Evolutionary conservation across 2,113 vertebrate genomes (phyloP).

Genomic region (Callithrix jacchus): DNA sequence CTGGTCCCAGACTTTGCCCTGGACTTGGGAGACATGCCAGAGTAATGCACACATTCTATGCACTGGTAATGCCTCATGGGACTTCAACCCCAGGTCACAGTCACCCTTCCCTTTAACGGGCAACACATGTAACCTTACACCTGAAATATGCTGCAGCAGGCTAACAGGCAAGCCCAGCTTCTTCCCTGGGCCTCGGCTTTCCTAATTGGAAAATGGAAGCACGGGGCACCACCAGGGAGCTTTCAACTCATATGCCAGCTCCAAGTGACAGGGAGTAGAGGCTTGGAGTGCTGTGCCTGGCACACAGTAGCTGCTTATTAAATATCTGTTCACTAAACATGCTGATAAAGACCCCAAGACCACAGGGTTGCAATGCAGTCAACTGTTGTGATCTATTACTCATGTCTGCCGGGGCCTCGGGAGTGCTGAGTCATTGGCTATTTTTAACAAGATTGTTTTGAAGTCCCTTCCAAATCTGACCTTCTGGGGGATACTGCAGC

Average conservation of each 20-base stretch:
- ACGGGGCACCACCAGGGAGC: not conserved
- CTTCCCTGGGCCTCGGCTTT: not conserved
- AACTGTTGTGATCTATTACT: not conserved
- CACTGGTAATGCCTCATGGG: not conserved
- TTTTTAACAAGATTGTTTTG: not conserved
- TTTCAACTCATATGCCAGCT: not conserved
- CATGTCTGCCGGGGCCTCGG: not conserved
- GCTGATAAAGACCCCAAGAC: not conserved
- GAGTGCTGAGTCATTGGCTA: not conserved
- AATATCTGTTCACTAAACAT: not conserved
- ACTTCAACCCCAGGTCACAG: not conserved
- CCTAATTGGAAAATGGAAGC: not conserved
- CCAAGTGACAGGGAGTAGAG: rapidly evolving
- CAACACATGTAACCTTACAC: not conserved
- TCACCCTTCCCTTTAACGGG: not conserved
- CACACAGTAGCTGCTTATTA: not conserved
- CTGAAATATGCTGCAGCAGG: not conserved
- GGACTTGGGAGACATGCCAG: not conserved
- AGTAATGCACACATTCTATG: not conserved
- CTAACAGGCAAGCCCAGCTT: not conserved
- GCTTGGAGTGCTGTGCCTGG: not conserved
- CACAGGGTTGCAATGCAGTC: not conserved
- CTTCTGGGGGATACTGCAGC: not conserved
- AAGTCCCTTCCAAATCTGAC: not conserved
- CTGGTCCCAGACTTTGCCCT: not conserved